Base-by-base conservation (phyloP, 2,888 invertebrate species). In the Morinoia aosen region DNA sequence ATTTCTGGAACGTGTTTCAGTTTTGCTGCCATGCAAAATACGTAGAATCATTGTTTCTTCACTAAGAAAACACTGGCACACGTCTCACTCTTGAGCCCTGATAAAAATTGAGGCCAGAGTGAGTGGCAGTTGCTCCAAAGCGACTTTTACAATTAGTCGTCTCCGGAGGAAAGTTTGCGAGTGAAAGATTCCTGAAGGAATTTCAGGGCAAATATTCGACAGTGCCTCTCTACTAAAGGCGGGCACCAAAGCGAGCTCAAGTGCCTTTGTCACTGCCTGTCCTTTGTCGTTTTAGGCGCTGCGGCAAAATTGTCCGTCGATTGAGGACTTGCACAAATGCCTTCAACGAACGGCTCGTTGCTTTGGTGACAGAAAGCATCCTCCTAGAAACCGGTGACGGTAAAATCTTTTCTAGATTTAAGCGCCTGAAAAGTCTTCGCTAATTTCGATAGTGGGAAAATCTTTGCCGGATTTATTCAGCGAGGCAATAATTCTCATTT, bases 261-360 rank as follows among this genome's bases (percentile, higher is more conserved):
- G 90, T 90, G 90, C 90, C 90, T 90, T 90, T 39, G 48, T 90
- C 90, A 90, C 90, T 16, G 90, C 90, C 90, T 19, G 90, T 90
- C 48, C 48, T 90, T 48, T 40, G 90, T 90, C 90, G 48, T 48
- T 90, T 90, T 90, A 39, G 90, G 40, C 90, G 19, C 39, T 48
- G 90, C 40, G 48, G 90, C 40, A 39, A 90, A 90, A 90, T 90
- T 90, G 90, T 39, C 19, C 90, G 40, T 90, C 90, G 90, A 90
- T 90, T 90, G 90, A 90, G 48, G 90, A 48, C 90, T 90, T 90
- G 11, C 39, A 48, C 90, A 90, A 90, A 90, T 40, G 90, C 90
- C 90, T 90, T 39, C 90, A 90, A 90, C 48, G 90, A 90, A 90
- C 90, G 90, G 90, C 90, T 90, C 90, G 90, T 90, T 90, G 90